These are phyloP conservation scores for Drosophila mimica DNA, from an alignment of 2,888 invertebrate species.

Conservation along the genomic window DNA sequence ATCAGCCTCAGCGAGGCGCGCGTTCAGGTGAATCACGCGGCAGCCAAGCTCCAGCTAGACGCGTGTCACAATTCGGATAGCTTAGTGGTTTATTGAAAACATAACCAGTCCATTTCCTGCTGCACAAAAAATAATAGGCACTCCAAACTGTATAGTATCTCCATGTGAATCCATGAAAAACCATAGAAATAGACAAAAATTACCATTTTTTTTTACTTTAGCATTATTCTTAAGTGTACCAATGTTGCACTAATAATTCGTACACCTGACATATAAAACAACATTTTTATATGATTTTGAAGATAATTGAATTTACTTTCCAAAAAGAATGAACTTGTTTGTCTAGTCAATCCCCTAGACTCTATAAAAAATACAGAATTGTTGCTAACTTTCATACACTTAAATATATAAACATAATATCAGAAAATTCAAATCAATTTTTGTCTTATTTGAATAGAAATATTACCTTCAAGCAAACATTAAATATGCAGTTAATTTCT, in stretches of 20 bases:
- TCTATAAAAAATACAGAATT: too few species aligned
- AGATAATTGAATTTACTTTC: background rate
- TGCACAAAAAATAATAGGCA: background rate
- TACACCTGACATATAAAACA: background rate
- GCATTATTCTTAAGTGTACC: background rate
- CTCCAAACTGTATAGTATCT: background rate
- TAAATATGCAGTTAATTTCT: background rate
- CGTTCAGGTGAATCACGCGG: slow-evolving; percentile 88
- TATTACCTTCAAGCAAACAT: background rate
- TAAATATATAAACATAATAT: background rate
- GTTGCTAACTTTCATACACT: background rate
- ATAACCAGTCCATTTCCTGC: background rate
- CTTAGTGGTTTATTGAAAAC: background rate
- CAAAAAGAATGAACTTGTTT: too few species aligned
- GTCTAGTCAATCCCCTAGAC: too few species aligned
- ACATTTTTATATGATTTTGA: background rate
- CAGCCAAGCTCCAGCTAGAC: background rate
- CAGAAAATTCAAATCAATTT: background rate
- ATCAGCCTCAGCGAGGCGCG: slow-evolving; percentile 96
- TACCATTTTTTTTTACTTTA: background rate
- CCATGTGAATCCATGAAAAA: background rate
- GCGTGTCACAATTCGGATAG: background rate
- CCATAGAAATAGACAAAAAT: background rate
- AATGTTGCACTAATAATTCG: background rate
- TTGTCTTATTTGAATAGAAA: background rate